A percentile compares a stretch with the other conserved stretches of the same genome.
These are phyloP conservation scores for Anneissia japonica DNA, from an alignment of 35 echinoderm and acorn worm species.

Conservation along the genomic window DNA sequence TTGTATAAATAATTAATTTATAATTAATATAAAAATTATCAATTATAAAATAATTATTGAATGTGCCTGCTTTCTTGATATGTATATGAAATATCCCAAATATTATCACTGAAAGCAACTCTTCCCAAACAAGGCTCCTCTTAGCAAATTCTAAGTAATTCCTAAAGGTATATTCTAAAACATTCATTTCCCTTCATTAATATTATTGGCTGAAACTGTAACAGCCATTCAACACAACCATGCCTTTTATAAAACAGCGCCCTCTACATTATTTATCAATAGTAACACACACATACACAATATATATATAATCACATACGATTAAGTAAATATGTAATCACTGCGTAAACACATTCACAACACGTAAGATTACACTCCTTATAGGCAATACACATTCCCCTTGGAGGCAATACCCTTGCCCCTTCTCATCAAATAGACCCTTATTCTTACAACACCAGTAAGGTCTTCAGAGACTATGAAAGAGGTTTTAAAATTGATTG, in stretches of 20 bases:
- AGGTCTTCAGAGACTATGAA: background rate
- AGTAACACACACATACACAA: no score
- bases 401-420: background rate
- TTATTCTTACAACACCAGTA: background rate
- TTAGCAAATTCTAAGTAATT: no score
- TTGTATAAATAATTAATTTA: background rate
- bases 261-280: background rate
- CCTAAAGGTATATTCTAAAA: no score
- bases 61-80: no score
- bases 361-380: background rate
- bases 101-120: no score
- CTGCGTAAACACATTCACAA: background rate
- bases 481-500: background rate
- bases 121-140: no score
- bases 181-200: no score
- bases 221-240: no score
- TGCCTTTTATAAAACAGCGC: no score
- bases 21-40: background rate
- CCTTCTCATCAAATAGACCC: background rate
- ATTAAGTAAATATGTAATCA: conserved; percentile 3
- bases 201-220: no score
- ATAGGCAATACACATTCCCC: background rate
- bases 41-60: no score
- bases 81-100: no score
- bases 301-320: background rate